A percentile compares a stretch with the other conserved stretches of the same genome.
Evolutionary conservation across 2,797 vertebrate species (phyloP).

Genomic region (Danio jaintianensis): DNA sequence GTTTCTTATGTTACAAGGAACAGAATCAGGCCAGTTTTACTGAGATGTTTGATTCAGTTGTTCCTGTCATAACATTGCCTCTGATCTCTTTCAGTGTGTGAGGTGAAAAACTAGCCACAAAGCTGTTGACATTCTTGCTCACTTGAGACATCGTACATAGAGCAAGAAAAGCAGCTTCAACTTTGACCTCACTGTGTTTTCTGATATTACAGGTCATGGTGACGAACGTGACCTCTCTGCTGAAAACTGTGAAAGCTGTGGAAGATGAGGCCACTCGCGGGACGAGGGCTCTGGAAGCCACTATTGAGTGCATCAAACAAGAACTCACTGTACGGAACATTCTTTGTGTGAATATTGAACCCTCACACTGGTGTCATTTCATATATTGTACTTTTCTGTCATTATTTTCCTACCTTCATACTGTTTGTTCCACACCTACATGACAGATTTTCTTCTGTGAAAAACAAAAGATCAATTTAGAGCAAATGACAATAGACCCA

Average conservation of each 20-base stretch:
- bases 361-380: background rate
- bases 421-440: background rate
- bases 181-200: background rate
- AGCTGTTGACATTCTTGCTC: conserved; percentile 8
- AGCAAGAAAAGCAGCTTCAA: background rate
- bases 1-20: background rate
- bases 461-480: background rate
- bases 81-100: background rate
- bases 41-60: background rate
- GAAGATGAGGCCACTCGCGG: conserved; percentile 98
- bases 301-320: conserved; percentile 98
- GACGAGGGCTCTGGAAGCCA: conserved; percentile 95
- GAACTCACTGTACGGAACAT: conserved; percentile 88
- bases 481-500: background rate
- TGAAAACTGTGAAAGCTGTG: conserved; percentile 98
- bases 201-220: conserved; percentile 91
- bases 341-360: background rate
- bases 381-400: background rate
- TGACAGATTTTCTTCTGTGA: background rate
- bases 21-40: background rate
- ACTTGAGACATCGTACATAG: background rate
- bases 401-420: background rate
- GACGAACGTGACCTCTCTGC: conserved; percentile 96
- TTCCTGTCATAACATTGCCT: conserved; percentile 3
- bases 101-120: background rate